Percentiles rank a stretch among this genome's conserved stretches.
phyloP scores from a whole-genome alignment of 92 coral and sea anemone genomes.

The Anthopleura xanthogrammica region DNA sequence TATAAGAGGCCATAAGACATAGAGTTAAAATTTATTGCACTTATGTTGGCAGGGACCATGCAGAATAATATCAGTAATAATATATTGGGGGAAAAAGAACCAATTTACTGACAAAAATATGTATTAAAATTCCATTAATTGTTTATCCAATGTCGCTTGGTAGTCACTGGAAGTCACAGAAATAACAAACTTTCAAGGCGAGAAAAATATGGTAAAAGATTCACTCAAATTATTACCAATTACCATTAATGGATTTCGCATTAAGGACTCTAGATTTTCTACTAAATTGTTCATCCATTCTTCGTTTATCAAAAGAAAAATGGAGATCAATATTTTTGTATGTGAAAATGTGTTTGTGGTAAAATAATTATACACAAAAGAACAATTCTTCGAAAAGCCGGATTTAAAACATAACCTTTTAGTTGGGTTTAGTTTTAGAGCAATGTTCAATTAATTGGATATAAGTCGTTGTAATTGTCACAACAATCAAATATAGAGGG shows the following conservation, averaged over 20 bases:
- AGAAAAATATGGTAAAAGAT: not conserved
- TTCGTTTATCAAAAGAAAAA: not conserved
- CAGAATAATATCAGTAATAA: too few relatives aligned
- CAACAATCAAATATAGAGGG: not conserved
- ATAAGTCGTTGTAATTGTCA: not conserved
- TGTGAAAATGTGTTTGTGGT: not conserved
- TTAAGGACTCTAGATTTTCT: too few relatives aligned
- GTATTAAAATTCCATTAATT: not conserved
- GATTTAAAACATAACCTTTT: not conserved
- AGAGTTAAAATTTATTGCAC: not conserved
- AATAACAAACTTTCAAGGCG: too few relatives aligned
- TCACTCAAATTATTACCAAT: too few relatives aligned
- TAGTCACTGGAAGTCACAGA: too few relatives aligned
- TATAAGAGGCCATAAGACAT: not conserved
- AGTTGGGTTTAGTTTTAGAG: not conserved
- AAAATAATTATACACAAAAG: not conserved
- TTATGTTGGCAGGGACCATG: not conserved
- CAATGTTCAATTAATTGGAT: not conserved
- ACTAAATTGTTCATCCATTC: not conserved
- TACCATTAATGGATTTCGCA: not conserved
- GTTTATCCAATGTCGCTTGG: not conserved
- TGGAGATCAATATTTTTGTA: not conserved
- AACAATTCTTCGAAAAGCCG: conserved; percentile 16
- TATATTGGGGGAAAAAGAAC: not conserved
- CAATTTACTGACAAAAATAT: too few relatives aligned